Evolutionary conservation across 2,113 vertebrate species (phyloP), one percentile per base, ranked within the genome.

Genomic region (Phoenicopterus ruber): DNA sequence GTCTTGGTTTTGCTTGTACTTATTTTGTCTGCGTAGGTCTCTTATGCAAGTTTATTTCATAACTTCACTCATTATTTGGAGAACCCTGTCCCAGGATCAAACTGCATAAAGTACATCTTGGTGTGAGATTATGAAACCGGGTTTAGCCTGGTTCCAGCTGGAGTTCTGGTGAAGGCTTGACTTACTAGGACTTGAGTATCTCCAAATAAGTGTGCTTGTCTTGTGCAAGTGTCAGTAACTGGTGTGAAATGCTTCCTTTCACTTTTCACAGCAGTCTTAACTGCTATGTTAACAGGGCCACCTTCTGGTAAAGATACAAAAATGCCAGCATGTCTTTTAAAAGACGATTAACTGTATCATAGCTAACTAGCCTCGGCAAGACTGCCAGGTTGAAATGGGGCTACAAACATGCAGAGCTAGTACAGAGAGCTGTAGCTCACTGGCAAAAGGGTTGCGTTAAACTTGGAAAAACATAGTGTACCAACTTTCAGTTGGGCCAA

Each of bases 281-380:
- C 49, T 83, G 9, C 44, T 77, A 1, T 70, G 90, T 73, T 87
- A 80, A 80, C 46, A 85, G 94, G 46, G 93, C 90, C 94, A 93
- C 71, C 96, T 95, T 93, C 90, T 96, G 96, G 93, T 86, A 86
- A 86, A 87, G 59, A 55, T 8, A 20, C 2, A 62, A 83, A 91
- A 92, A 58, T 11, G 55, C 31, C 42, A 50, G 42, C 4, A 5
- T 38, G 16, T 38, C 19, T 71, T 62, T 47, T 20, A 16, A 36
- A 55, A 81, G 19, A 3, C 1, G 7, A 13, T 57, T 50, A n/a
- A n/a, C 36, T 66, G 2, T 67, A 14, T n/a, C 0, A 0, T 31
- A n/a, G 40, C 44, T 63, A 69, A 54, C n/a, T 32, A 58, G 24
- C 9, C 21, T 65, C 55, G 26, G 28, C 69, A 44, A 59, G 24